Percentiles rank a stretch among this genome's conserved stretches.
Conservation (phyloP, 2,888 invertebrate species). For the Sesia bembeciformis region DNA sequence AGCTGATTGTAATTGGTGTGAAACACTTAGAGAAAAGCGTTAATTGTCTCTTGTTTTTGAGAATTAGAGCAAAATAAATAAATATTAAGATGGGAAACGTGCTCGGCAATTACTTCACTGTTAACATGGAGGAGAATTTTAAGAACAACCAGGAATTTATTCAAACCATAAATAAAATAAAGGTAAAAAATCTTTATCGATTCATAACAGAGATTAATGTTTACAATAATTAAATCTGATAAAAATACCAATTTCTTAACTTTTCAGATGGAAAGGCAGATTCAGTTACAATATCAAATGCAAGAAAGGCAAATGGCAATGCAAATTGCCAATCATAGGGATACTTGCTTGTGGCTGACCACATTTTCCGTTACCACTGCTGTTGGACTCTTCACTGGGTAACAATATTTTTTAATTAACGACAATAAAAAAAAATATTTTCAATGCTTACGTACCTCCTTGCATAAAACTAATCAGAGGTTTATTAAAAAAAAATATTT, state of each 20-base stretch:
- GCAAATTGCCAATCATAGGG: constrained; percentile 80
- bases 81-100: constrained; percentile 62
- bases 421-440: not conserved
- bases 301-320: constrained; percentile 82
- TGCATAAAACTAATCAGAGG: too few relatives aligned
- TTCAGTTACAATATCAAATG: constrained; percentile 87
- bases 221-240: too few relatives aligned
- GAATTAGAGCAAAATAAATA: constrained; percentile 1
- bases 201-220: too few relatives aligned
- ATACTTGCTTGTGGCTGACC: constrained; percentile 82
- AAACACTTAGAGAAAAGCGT: not conserved
- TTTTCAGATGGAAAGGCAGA: constrained; percentile 82
- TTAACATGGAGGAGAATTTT: constrained; percentile 79
- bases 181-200: constrained; percentile 46
- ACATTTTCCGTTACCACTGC: constrained; percentile 77
- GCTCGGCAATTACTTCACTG: constrained; percentile 51
- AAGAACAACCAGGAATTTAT: constrained; percentile 81
- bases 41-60: constrained; percentile 11
- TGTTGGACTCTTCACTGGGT: constrained; percentile 69
- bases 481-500: too few relatives aligned
- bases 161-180: constrained; percentile 77
- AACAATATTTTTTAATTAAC: too few relatives aligned
- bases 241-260: too few relatives aligned
- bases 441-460: too few relatives aligned
- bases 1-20: constrained; percentile 8